Evolutionary conservation across 1,140 invertebrate genomes (phyloP), one percentile per base, ranked within the genome.

Genomic region (Scylla paramamosain): DNA sequence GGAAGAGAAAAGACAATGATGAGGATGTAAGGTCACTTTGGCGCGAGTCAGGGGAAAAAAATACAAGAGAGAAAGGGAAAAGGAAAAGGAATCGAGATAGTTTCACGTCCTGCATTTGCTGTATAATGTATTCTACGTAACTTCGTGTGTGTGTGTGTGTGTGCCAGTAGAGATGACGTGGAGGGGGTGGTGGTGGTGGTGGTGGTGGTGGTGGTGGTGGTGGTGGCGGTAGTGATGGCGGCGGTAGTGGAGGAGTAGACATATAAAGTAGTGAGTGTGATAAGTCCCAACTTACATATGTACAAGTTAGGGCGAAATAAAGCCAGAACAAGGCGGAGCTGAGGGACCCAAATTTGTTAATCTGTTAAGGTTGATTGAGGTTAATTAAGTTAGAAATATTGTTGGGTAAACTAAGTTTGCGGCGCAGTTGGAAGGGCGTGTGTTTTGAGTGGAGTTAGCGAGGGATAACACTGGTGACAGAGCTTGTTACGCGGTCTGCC

Each of bases 371-470:
- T 48, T 87, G 92, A 93, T 86, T 93, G 92, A 93, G 92, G 92
- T 87, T 93, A 93, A 93, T 93, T 93, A 93, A 93, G 83, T 93
- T 87, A 93, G 92, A 87, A 87, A 93, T 93, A 93, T 93, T 93
- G 84, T 93, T 86, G 92, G 48, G 84, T 29, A 25, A 88, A 87
- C 28, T 59, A 86, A 87, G 92, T 88, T 93, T 59, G 84, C 20
- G 16, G 92, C 31, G 45, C 46, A n/a, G 84, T 25, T 8, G 32
- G 92, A 6, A 6, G 83, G 46, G 52, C 52, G n/a, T 91, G 90
- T 91, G 91, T 92, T 28, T 77, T 92, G 48, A 92, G 91, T 77
- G 91, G 20, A 77, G 91, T 92, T 92, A 92, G 91, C 32, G 28
- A 92, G 91, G 91, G 28, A 92, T 77, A 92, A 59, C 91, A 31